phyloP scores from a whole-genome alignment of 2,888 invertebrate species.

The Orthosia gracilis region DNA sequence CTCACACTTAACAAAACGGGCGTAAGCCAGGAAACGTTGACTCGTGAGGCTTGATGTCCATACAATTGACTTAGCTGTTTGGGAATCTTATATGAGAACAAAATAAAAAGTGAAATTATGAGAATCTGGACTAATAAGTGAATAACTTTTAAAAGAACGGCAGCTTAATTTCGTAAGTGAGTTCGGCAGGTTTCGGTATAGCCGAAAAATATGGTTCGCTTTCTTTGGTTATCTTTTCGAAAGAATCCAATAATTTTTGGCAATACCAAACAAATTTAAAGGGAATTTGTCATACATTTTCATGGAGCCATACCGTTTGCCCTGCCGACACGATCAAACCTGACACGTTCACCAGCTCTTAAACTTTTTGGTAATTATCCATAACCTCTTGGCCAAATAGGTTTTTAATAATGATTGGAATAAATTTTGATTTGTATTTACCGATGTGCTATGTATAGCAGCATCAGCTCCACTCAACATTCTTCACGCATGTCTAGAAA shows the following conservation, averaged over 20 bases:
- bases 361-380: no score
- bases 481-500: conserved; percentile 4
- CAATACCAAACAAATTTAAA: no score
- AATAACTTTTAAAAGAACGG: not conserved
- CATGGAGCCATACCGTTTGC: no score
- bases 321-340: no score
- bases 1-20: not conserved
- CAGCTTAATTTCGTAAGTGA: no score
- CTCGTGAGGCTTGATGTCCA: not conserved
- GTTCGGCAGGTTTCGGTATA: no score
- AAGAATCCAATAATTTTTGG: no score
- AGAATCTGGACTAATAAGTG: not conserved
- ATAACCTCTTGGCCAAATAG: not conserved
- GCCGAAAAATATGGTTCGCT: no score
- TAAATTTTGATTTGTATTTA: no score
- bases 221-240: no score
- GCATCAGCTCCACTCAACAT: not conserved
- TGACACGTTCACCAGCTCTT: no score
- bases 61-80: not conserved
- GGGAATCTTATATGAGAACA: not conserved
- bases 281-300: no score
- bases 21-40: not conserved
- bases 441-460: not conserved
- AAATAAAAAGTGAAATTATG: not conserved
- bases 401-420: not conserved